Conservation (phyloP, 2,797 vertebrate species). For the Mormyrus proboscirostris region DNA sequence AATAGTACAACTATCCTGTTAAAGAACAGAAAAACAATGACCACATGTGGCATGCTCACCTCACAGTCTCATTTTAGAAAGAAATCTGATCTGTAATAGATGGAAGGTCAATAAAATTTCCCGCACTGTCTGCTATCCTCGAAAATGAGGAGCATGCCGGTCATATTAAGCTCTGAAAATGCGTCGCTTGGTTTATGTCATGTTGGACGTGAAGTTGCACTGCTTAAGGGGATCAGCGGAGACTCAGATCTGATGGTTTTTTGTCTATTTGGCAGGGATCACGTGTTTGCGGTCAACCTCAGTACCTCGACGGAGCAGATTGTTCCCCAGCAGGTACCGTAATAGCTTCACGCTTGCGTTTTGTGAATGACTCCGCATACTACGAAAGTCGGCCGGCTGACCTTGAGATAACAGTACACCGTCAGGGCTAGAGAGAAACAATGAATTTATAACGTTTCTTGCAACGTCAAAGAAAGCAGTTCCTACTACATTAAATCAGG, state of each 20-base stretch:
- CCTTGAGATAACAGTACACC: not conserved
- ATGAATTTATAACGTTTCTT: not conserved
- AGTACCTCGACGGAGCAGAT: slow-evolving; percentile 74
- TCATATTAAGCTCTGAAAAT: not conserved
- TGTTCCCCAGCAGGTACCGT: slow-evolving; percentile 71
- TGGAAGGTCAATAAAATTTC: not conserved
- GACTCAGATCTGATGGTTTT: not conserved
- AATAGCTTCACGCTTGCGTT: not conserved
- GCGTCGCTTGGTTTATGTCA: not conserved
- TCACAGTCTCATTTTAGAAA: not conserved
- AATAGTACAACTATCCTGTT: not conserved
- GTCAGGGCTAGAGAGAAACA: not conserved
- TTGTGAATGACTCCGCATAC: not conserved
- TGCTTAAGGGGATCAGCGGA: not conserved
- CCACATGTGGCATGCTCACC: not conserved
- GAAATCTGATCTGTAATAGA: not conserved
- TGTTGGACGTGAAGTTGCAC: not conserved
- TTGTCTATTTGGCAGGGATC: slow-evolving; percentile 68
- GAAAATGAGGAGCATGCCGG: not conserved
- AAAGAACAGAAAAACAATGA: not conserved
- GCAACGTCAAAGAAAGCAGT: not conserved
- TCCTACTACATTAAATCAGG: not conserved
- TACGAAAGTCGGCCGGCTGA: not conserved
- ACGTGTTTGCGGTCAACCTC: slow-evolving; percentile 90
- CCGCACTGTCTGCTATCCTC: not conserved